Base-by-base conservation (phyloP, 2,113 vertebrate species). In the Pygoscelis antarcticus region DNA sequence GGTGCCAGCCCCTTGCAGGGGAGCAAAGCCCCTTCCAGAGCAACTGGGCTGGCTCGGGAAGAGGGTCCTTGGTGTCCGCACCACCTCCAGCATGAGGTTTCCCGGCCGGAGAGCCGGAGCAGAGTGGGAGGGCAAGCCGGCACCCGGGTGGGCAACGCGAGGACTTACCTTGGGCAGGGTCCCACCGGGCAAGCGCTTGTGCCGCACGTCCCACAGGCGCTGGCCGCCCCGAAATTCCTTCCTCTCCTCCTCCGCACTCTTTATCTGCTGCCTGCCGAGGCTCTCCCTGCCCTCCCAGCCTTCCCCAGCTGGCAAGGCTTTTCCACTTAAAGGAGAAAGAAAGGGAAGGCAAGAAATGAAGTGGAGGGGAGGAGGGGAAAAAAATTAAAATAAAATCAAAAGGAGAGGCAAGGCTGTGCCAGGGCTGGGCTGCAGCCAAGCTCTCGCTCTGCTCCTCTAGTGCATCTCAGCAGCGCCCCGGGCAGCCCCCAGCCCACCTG, bases 321-420 rank as follows among this genome's bases (percentile, higher is more conserved):
- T 58, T 57, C 92, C 93, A 96, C 96, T 96, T 96, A 91, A 96
- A 96, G 95, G 93, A 92, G 93, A 96, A 91, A 96, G 89, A 92
- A 76, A 93, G 66, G 74, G 84, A 92, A 70, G 86, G 76, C 80
- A 87, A 86, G 86, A 91, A 93, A 69, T 23, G 74, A 46, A 95
- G 86, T 19, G 36, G 61, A 95, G 19, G 30, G 72, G 81, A 71
- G 96, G 93, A 89, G 83, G 64, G 49, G 11, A 6, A 8, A 29
- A 44, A 78, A 44, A 87, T 51, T 11, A 46, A 94, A 90, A 90
- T 42, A 0, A 91, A 96, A 91, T 36, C 29, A 68, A 95, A 87
- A 87, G 84, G 87, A 82, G 81, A 93, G 91, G 65, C 29, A 7
- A 79, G 25, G 81, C 84, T 95, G 93, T 96, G 96, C 96, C 95